Conservation (phyloP, 2,888 invertebrate species). For the Hanleya hanleyi region DNA sequence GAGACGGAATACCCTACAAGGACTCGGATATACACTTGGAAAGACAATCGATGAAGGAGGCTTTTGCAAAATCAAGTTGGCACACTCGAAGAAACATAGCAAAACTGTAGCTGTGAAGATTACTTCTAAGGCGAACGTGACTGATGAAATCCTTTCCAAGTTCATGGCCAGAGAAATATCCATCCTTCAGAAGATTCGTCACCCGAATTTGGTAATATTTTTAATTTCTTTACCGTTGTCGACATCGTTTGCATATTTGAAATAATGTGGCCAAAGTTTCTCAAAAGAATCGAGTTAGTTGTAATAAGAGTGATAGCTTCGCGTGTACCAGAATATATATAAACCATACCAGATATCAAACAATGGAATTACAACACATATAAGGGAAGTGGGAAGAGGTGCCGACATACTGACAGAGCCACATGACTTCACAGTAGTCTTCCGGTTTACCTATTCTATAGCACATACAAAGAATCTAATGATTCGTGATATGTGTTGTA, state of each 20-base stretch:
- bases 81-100: conserved; percentile 19
- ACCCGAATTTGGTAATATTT: conserved; percentile 36
- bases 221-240: not conserved
- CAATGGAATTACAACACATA: too few species aligned
- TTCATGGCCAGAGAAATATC: conserved; percentile 36
- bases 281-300: too few species aligned
- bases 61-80: conserved; percentile 35
- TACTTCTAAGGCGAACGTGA: conserved; percentile 27
- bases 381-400: too few species aligned
- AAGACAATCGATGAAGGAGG: conserved; percentile 35
- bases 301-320: too few species aligned
- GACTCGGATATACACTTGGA: conserved; percentile 30
- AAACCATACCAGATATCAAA: too few species aligned
- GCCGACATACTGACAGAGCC: too few species aligned
- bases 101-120: conserved; percentile 39
- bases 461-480: too few species aligned
- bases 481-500: too few species aligned
- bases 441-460: too few species aligned
- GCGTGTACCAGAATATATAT: too few species aligned
- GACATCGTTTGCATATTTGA: not conserved
- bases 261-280: not conserved
- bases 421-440: too few species aligned
- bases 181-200: conserved; percentile 28
- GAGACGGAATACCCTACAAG: conserved; percentile 14
- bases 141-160: conserved; percentile 18